A percentile compares a stretch with the other conserved stretches of the same genome.
Conservation (phyloP, 1,140 invertebrate species). For the Atta cephalotes region DNA sequence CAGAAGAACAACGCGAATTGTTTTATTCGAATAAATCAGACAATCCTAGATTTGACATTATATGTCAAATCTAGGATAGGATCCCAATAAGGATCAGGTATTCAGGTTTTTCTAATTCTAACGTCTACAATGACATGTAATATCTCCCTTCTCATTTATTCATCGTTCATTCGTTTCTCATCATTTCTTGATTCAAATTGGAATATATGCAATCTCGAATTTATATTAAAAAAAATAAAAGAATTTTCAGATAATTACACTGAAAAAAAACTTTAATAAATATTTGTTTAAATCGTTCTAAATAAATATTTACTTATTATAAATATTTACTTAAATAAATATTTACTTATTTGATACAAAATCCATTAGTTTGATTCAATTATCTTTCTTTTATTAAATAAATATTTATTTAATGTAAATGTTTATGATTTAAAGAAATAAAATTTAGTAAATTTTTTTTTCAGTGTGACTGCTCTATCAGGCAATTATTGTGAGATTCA, state of each 20-base stretch:
- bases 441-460: no score
- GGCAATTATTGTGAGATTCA: not conserved
- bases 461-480: not conserved
- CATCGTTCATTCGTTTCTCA: not conserved
- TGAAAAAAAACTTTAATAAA: no score
- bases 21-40: not conserved
- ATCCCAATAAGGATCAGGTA: not conserved
- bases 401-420: no score
- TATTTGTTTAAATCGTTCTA: no score
- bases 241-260: not conserved
- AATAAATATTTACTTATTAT: no score
- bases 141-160: not conserved
- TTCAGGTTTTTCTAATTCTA: not conserved
- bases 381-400: no score
- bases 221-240: not conserved
- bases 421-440: no score
- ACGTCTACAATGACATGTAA: not conserved
- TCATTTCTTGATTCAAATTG: not conserved
- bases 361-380: no score
- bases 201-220: not conserved
- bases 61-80: not conserved
- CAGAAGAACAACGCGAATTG: not conserved
- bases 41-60: conserved; percentile 5
- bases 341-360: no score
- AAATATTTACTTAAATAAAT: no score